These are phyloP conservation scores for Dunckerocampus dactyliophorus DNA, from an alignment of 2,113 vertebrate genomes.

Conservation along the genomic window DNA sequence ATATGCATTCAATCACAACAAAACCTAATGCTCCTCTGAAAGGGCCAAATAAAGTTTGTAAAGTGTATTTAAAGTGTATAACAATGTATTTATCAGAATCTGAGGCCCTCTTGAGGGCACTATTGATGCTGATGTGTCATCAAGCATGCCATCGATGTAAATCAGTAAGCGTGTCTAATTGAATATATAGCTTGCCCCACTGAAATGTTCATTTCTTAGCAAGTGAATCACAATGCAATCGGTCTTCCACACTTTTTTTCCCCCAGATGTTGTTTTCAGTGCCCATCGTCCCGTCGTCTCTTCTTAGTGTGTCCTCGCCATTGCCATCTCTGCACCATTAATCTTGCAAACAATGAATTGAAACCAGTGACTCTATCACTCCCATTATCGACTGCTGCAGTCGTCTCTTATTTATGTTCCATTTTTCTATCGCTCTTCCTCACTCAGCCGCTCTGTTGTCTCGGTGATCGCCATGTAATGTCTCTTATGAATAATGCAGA, in stretches of 20 bases:
- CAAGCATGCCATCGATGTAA: conserved; percentile 5
- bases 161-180: conserved; percentile 18
- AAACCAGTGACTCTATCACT: conserved; percentile 62
- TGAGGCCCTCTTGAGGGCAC: background rate
- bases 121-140: conserved; percentile 8
- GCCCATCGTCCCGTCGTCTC: conserved; percentile 25
- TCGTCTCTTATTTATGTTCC: conserved; percentile 62
- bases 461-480: conserved; percentile 58
- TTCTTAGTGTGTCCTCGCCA: conserved; percentile 43
- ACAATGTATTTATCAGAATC: background rate
- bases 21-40: background rate
- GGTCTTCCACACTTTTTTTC: conserved; percentile 17
- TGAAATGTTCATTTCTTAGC: background rate
- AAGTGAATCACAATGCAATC: conserved; percentile 15
- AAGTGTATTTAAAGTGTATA: background rate
- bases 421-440: conserved; percentile 46
- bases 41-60: background rate
- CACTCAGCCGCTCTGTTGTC: conserved; percentile 46
- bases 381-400: conserved; percentile 56
- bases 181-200: background rate
- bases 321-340: conserved; percentile 56
- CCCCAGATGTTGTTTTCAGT: conserved; percentile 26
- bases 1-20: too few relatives aligned
- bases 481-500: conserved; percentile 69
- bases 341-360: conserved; percentile 67